Evolutionary conservation across 2,888 invertebrate species (phyloP), one percentile per base, ranked within the genome.

Genomic region (Diarsia brunnea): DNA sequence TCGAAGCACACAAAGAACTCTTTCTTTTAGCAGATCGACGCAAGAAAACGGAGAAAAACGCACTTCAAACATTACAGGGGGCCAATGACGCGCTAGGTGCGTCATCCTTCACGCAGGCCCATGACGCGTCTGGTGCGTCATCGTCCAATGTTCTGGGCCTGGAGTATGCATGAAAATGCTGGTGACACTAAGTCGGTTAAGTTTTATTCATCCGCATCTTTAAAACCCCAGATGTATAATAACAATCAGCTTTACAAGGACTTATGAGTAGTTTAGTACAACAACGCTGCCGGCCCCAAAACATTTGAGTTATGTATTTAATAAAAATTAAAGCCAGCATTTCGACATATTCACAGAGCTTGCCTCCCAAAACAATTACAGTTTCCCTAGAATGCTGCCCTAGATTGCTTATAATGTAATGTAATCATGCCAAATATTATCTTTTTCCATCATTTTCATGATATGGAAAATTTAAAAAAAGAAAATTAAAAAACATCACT

Each of bases 141-240:
- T n/a, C n/a, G n/a, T n/a, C n/a, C n/a, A n/a, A n/a, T n/a, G n/a
- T n/a, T n/a, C n/a, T n/a, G n/a, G n/a, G n/a, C n/a, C n/a, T n/a
- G n/a, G n/a, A n/a, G n/a, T n/a, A n/a, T n/a, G n/a, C n/a, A n/a
- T n/a, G n/a, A n/a, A n/a, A n/a, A n/a, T n/a, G n/a, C n/a, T n/a
- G n/a, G n/a, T n/a, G n/a, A n/a, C n/a, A n/a, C n/a, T n/a, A n/a
- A n/a, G n/a, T n/a, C n/a, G n/a, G n/a, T n/a, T n/a, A 16, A 11
- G 63, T 75, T 75, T 60, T 38, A 45, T 65, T 65, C 2, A 21
- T n/a, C 14, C 16, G 14, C 38, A 38, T 51, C 43, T 71, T 31
- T n/a, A 47, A 14, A 72, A 3, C 12, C 16, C 38, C 27, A n/a
- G 31, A 10, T 27, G 19, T 21, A 24, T 16, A 16, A n/a, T n/a